A percentile compares a stretch with the other conserved stretches of the same genome.
Evolutionary conservation across 2,797 vertebrate genomes (phyloP).

Genomic region (Coreius guichenoti): DNA sequence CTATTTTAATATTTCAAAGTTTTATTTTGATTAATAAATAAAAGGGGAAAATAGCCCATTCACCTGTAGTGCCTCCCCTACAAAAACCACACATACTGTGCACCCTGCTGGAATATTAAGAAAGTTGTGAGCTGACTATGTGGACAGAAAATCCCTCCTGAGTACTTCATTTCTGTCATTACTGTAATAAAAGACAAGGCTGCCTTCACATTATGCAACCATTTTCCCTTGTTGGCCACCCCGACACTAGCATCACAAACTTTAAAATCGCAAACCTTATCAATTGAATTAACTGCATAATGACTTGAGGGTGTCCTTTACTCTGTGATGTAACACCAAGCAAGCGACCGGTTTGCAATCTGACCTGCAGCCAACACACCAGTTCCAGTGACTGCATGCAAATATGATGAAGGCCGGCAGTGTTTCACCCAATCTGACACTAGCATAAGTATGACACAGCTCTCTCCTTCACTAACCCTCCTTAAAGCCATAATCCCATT

Average conservation of each 20-base stretch:
- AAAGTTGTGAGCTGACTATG: too few relatives aligned
- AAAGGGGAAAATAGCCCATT: too few relatives aligned
- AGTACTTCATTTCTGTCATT: background rate
- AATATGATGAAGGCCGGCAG: slow-evolving; percentile 9
- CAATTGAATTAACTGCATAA: background rate
- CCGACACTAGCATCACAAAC: too few relatives aligned
- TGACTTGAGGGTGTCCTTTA: background rate
- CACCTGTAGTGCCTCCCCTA: too few relatives aligned
- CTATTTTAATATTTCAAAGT: too few relatives aligned
- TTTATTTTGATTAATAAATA: background rate
- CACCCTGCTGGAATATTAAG: too few relatives aligned
- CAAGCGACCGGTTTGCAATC: slow-evolving; percentile 21
- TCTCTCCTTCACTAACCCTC: slow-evolving; percentile 22
- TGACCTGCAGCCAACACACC: slow-evolving; percentile 17
- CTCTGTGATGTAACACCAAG: background rate
- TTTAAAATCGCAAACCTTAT: background rate
- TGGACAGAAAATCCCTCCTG: too few relatives aligned
- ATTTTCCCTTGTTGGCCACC: background rate
- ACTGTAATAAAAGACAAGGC: background rate
- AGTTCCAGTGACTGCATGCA: slow-evolving; percentile 30
- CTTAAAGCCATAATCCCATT: slow-evolving; percentile 35
- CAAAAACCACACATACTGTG: too few relatives aligned
- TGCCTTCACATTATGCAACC: background rate
- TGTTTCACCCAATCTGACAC: background rate
- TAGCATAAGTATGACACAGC: slow-evolving; percentile 13